These are phyloP conservation scores for Prionchulus punctatus DNA, from an alignment of 2,888 invertebrate species.

Conservation along the genomic window DNA sequence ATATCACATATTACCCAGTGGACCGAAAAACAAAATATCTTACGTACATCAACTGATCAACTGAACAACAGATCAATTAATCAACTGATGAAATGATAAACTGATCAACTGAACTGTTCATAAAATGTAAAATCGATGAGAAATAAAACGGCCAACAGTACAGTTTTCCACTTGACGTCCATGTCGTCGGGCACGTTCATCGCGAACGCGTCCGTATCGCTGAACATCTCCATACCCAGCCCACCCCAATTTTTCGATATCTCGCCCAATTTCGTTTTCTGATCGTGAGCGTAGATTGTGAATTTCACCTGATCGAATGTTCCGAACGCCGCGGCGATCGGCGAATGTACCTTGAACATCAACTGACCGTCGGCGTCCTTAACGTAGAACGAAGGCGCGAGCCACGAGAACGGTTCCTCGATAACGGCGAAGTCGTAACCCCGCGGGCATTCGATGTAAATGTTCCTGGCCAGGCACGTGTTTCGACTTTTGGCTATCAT, in stretches of 20 bases:
- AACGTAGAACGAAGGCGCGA: too few species aligned
- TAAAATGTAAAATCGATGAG: constrained; percentile 1
- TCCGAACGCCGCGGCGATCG: not conserved
- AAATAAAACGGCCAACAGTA: not conserved
- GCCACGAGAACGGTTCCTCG: too few species aligned
- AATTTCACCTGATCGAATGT: not conserved
- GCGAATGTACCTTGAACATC: not conserved
- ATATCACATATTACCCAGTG: too few species aligned
- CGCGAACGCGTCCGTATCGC: not conserved
- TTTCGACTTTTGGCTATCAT: too few species aligned
- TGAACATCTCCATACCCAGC: not conserved
- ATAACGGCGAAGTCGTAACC: too few species aligned
- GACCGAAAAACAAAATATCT: too few species aligned
- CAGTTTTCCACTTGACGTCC: not conserved
- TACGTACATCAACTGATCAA: too few species aligned
- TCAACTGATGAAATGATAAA: too few species aligned
- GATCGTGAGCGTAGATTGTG: not conserved
- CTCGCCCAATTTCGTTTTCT: not conserved
- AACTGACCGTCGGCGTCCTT: not conserved
- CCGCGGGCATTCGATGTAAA: too few species aligned
- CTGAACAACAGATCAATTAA: too few species aligned
- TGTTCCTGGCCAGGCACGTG: too few species aligned
- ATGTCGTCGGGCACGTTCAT: not conserved
- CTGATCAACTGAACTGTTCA: too few species aligned
- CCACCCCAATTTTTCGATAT: not conserved